A percentile compares a stretch with the other conserved stretches of the same genome.
phyloP scores from a whole-genome alignment of 2,113 vertebrate genomes.

The Balaeniceps rex region DNA sequence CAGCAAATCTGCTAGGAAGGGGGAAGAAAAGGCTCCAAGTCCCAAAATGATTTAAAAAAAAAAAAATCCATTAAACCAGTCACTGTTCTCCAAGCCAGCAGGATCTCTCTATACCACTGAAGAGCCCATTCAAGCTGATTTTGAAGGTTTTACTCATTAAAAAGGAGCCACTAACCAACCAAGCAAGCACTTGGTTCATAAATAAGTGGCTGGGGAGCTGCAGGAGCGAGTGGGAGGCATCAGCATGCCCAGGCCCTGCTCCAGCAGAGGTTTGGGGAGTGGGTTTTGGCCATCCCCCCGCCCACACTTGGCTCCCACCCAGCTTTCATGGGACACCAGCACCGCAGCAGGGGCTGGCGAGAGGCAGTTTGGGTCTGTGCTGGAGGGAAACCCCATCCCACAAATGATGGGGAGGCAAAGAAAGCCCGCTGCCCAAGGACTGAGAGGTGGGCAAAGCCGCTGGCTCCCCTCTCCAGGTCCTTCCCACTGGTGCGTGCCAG shows the following conservation, averaged over 20 bases:
- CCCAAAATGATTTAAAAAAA: neutral
- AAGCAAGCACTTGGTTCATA: neutral
- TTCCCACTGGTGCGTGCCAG: neutral
- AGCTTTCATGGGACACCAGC: neutral
- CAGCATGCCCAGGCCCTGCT: neutral
- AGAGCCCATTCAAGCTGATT: neutral
- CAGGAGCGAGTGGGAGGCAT: neutral
- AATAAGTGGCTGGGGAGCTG: neutral
- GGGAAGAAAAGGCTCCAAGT: neutral
- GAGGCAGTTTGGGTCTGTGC: neutral
- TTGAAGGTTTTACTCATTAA: neutral
- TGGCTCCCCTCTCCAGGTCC: neutral
- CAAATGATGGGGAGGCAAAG: neutral
- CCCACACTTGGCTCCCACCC: neutral
- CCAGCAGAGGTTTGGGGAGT: neutral
- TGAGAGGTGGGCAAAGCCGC: neutral
- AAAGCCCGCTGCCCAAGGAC: neutral
- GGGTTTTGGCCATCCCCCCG: neutral
- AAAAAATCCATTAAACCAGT: neutral
- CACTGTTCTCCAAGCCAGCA: neutral
- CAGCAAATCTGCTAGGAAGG: neutral
- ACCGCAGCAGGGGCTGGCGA: fast-evolving
- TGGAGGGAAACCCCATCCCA: neutral
- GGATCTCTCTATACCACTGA: neutral
- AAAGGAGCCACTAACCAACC: neutral